These are phyloP conservation scores for Thomomys bottae DNA, from an alignment of 2,113 vertebrate species.

Conservation along the genomic window DNA sequence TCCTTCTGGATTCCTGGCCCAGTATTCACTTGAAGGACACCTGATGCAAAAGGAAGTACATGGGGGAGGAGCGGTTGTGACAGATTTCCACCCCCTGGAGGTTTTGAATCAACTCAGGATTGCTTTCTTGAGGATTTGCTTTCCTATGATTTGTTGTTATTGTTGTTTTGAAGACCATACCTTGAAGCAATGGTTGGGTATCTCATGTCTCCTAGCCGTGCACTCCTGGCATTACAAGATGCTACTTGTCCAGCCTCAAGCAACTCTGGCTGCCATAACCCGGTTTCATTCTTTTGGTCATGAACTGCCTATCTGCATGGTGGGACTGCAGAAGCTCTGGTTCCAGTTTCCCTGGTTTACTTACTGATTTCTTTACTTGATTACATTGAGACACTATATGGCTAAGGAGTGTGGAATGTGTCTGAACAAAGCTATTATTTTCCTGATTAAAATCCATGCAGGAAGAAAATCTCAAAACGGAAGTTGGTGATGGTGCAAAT, in stretches of 20 bases:
- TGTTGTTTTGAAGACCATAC: background rate
- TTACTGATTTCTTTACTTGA: constrained; percentile 72
- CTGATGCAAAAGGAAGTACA: accelerated
- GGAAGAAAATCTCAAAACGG: background rate
- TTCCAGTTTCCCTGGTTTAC: constrained; percentile 66
- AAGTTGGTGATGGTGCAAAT: background rate
- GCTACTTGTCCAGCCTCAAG: constrained; percentile 57
- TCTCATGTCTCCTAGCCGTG: background rate
- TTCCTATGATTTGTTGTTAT: too few species aligned
- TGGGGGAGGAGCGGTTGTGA: background rate
- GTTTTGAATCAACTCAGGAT: constrained; percentile 13
- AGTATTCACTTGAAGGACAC: background rate
- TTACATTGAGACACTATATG: constrained; percentile 63
- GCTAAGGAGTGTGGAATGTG: constrained; percentile 58
- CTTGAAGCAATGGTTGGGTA: background rate
- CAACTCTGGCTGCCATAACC: constrained; percentile 3
- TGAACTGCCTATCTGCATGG: constrained; percentile 45
- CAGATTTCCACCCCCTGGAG: background rate
- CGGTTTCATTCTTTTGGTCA: constrained; percentile 59
- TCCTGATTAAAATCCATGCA: constrained; percentile 76
- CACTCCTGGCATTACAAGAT: constrained; percentile 71
- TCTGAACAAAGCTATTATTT: constrained; percentile 62
- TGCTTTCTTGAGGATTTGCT: background rate
- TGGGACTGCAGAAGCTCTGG: constrained; percentile 63
- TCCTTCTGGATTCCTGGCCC: background rate